Evolutionary conservation across 2,888 invertebrate genomes (phyloP).

Genomic region (Seira sanloemensis): DNA sequence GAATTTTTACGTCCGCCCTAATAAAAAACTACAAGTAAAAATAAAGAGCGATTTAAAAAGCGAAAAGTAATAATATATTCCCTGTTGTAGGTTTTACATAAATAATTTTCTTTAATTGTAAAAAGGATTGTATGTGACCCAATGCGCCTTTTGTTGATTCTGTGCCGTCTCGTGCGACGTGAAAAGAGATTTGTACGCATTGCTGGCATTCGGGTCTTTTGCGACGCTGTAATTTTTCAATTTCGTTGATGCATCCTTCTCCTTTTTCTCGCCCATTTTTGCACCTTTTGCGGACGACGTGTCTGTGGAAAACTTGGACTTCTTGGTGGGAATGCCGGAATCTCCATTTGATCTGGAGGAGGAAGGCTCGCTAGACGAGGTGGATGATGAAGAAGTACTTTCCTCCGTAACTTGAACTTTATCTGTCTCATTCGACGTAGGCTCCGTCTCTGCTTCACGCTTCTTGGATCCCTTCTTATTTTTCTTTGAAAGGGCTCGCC

Average conservation of each 20-base stretch:
- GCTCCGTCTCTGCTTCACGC: conserved; percentile 68
- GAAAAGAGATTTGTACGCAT: conserved; percentile 96
- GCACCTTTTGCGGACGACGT: conserved; percentile 10
- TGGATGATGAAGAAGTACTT: background rate
- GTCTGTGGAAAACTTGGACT: conserved; percentile 42
- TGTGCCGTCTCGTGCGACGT: conserved; percentile 92
- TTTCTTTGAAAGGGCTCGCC: conserved; percentile 83
- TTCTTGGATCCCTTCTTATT: conserved; percentile 79
- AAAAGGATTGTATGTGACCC: conserved; percentile 98
- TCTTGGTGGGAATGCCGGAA: conserved; percentile 39
- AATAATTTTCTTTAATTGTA: conserved; percentile 81
- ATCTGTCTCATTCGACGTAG: conserved; percentile 56
- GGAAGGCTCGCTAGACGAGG: conserved; percentile 7
- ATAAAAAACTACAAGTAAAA: background rate
- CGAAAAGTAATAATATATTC: background rate
- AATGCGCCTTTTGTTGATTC: conserved; percentile 92
- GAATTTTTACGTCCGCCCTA: background rate
- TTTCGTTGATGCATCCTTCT: conserved; percentile 57
- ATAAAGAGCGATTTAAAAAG: background rate
- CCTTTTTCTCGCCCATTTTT: conserved; percentile 33
- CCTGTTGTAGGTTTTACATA: background rate
- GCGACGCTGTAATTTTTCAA: conserved; percentile 85
- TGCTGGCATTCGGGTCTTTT: conserved; percentile 91
- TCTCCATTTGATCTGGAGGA: background rate
- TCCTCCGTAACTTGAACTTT: conserved; percentile 20